Evolutionary conservation across 2,113 vertebrate genomes (phyloP), one percentile per base, ranked within the genome.

Genomic region (Spheniscus mendiculus): DNA sequence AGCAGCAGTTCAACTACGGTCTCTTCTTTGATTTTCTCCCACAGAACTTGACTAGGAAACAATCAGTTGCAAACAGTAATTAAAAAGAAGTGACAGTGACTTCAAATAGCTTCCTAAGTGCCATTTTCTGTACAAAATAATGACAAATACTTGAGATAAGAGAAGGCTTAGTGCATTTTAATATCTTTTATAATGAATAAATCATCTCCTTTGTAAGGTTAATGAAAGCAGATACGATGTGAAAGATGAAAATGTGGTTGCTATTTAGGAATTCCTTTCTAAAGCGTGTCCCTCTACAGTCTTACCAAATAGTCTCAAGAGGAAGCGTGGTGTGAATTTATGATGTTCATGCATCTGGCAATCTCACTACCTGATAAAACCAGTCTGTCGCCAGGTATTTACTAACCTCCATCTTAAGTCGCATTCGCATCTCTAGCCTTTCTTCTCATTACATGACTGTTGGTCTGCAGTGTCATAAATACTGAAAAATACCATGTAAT

Each of bases 101-200:
- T 90, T 90, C 88, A 76, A 65, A 91, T 44, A 59, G 36, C 79
- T 82, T 93, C 77, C 32, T 25, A 73, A 95, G 85, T 83, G 63
- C 81, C 85, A 25, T 82, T 94, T 96, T 61, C 82, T 69, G 63
- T 91, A 81, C 82, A 58, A 87, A 98, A 80, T 30, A 98, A 80
- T 30, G 83, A 83, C 67, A 92, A 93, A 79, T 38, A 69, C 65
- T 69, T 5, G 58, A 94, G 83, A 55, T 78, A 62, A 91, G 86
- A 66, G 83, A 83, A 74, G n/a, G 61, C 45, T 90, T 52, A 52
- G 72, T 76, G 79, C 79, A 74, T 96, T 96, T 97, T 94, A 90
- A 61, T 95, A 83, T 50, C 65, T 93, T 87, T 87, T 63, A 34
- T 92, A 74, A 93, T 96, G 66, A 95, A 94, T 94, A 93, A 97